These are phyloP conservation scores for Spilarctia lutea DNA, from an alignment of 2,888 invertebrate species.

Conservation along the genomic window DNA sequence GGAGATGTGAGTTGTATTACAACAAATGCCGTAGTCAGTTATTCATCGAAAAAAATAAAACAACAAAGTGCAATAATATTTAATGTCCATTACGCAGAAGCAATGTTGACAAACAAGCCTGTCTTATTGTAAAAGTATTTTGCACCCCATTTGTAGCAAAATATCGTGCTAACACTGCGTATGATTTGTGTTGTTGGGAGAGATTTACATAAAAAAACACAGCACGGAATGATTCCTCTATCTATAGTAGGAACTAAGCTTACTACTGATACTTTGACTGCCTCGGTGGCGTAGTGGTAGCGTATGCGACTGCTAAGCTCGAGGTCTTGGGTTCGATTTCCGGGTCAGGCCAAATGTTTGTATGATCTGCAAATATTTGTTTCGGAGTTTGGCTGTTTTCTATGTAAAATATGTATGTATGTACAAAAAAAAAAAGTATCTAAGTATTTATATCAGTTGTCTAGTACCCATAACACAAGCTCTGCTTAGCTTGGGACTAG, in stretches of 20 bases:
- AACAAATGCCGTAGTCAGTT: slow-evolving; percentile 3
- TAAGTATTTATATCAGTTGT: no score
- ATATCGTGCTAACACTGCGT: background rate
- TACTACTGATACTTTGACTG: no score
- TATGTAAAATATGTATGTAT: no score
- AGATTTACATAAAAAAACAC: background rate
- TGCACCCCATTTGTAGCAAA: background rate
- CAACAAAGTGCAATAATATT: slow-evolving; percentile 16
- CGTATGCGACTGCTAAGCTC: no score
- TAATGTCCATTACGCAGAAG: background rate
- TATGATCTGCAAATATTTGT: no score
- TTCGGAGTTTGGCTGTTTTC: no score
- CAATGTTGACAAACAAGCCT: slow-evolving; percentile 36
- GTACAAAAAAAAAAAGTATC: no score
- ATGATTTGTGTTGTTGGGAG: background rate
- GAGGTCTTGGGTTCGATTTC: no score
- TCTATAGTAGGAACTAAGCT: background rate
- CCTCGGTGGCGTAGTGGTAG: no score
- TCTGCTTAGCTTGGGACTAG: no score
- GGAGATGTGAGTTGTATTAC: background rate
- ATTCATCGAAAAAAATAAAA: slow-evolving; percentile 10
- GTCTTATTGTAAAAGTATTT: slow-evolving; percentile 25
- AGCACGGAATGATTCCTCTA: background rate
- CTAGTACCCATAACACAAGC: no score
- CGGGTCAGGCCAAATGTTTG: no score